Percentiles rank a stretch among this genome's conserved stretches.
Conservation (phyloP, 2,797 vertebrate species). For the Choloepus didactylus region DNA sequence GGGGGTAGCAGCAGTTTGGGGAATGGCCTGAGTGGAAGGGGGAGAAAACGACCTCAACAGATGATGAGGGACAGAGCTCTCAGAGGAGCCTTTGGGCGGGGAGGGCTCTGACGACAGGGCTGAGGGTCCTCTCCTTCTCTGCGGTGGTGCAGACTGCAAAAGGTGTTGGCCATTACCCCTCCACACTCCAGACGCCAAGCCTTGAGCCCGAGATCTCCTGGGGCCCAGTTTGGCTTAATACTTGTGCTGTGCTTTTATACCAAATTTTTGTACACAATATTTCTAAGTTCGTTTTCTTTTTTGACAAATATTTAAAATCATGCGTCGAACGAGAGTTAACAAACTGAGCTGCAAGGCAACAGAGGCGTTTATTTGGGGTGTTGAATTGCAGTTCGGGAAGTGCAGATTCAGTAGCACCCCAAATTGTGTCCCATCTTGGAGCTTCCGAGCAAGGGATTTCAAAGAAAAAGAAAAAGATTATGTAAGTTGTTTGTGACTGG, state of each 20-base stretch:
- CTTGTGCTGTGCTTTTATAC: background rate
- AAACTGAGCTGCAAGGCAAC: too few species aligned
- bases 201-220: background rate
- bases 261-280: background rate
- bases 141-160: rapidly evolving
- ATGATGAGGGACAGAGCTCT: background rate
- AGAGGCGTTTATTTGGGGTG: too few species aligned
- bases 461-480: too few species aligned
- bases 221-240: background rate
- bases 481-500: too few species aligned
- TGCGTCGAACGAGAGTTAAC: too few species aligned
- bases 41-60: background rate
- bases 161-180: rapidly evolving
- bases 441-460: too few species aligned
- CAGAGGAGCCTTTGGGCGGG: rapidly evolving
- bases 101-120: rapidly evolving
- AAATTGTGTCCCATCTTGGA: too few species aligned
- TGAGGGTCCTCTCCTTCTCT: background rate
- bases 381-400: too few species aligned
- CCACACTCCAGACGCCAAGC: background rate
- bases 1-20: background rate
- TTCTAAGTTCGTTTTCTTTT: background rate
- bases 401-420: too few species aligned
- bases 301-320: background rate
- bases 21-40: background rate